Evolutionary conservation across 2,888 invertebrate species (phyloP), one percentile per base, ranked within the genome.

Genomic region (Spisula solida): DNA sequence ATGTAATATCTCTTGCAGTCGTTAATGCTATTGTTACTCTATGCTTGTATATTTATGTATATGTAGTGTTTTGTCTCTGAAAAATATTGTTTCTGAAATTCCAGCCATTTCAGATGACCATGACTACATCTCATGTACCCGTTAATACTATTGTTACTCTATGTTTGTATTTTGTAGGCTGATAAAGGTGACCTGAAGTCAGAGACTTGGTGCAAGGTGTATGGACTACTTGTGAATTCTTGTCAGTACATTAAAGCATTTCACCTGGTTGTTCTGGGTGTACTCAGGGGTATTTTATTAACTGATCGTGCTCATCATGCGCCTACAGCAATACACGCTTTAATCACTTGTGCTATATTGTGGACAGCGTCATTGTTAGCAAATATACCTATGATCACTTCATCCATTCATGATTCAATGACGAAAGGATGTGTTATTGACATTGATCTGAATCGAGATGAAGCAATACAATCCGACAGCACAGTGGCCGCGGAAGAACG

Each of bases 251-350:
- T 94, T 16, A 93, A 93, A 66, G 94, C 95, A 5, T 94, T 93
- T 83, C 95, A 95, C 85, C 84, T 95, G 41, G 95, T 95, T 16
- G 94, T 94, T 16, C 91, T 95, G 51, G 93, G 94, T 20, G 94
- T 95, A 25, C 91, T 95, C 10, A 92, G 95, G n/a, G 94, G 94
- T 31, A 94, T 95, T 81, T 87, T 95, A 87, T 91, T 94, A 48
- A 95, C 94, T n/a, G 94, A 94, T 81, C 82, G 95, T 31, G 93
- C 90, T 29, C 93, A 93, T 82, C 91, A 91, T 84, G 91, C 93
- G 14, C 93, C 93, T 1, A 93, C 93, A 14, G 92, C 91, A 14
- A 83, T 88, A 10, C 94, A 94, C 81, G 93, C 94, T 12, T 75
- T 95, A 47, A 87, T 93, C 5, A 93, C 94, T 2, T 93, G 93